Evolutionary conservation across 2,888 invertebrate genomes (phyloP).

Genomic region (Mellilla xanthometata): DNA sequence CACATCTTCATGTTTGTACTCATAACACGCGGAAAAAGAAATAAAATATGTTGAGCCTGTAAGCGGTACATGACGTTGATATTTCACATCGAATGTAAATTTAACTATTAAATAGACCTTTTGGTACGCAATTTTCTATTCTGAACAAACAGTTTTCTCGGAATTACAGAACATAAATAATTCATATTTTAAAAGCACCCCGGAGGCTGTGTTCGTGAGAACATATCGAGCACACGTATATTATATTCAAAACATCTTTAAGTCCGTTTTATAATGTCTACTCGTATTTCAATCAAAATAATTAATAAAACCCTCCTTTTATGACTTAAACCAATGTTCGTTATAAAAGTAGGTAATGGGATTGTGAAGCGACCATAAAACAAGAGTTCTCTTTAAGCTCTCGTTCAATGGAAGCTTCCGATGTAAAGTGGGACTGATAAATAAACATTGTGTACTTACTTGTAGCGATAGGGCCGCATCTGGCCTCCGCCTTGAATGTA

Average conservation of each 20-base stretch:
- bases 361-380: constrained; percentile 24
- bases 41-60: constrained; percentile 15
- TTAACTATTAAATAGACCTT: constrained; percentile 12
- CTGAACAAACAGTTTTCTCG: constrained; percentile 23
- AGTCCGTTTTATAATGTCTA: constrained; percentile 22
- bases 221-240: too few relatives aligned
- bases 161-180: constrained; percentile 36
- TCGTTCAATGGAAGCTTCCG: constrained; percentile 11
- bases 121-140: constrained; percentile 7
- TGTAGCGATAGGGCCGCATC: constrained; percentile 93
- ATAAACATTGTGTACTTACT: constrained; percentile 84
- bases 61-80: constrained; percentile 4
- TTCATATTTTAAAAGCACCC: constrained; percentile 36
- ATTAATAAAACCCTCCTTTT: constrained; percentile 26
- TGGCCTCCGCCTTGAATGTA: constrained; percentile 94
- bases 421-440: constrained; percentile 16
- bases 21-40: constrained; percentile 20
- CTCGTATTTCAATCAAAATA: constrained; percentile 31
- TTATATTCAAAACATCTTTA: constrained; percentile 29
- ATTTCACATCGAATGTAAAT: constrained; percentile 1
- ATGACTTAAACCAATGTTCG: constrained; percentile 23
- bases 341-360: constrained; percentile 23
- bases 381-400: constrained; percentile 13
- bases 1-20: constrained; percentile 24
- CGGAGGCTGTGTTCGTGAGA: constrained; percentile 21